phyloP scores from a whole-genome alignment of 2,888 invertebrate species.

The Cerceris rybyensis region DNA sequence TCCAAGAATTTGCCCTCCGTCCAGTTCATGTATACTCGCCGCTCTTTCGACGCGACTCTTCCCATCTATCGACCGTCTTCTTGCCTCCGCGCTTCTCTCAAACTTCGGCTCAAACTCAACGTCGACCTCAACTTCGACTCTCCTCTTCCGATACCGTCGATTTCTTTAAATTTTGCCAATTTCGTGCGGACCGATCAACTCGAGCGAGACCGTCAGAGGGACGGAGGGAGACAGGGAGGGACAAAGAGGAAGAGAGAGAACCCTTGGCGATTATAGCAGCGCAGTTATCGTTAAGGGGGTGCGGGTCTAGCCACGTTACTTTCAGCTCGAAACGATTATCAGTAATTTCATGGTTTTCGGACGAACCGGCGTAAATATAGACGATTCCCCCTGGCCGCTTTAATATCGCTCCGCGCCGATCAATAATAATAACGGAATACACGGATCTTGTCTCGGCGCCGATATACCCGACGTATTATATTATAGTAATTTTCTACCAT shows the following conservation, averaged over 20 bases:
- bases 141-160: slow-evolving; percentile 33
- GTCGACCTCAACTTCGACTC: neutral
- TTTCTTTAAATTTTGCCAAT: neutral
- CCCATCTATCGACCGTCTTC: no score
- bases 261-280: slow-evolving; percentile 57
- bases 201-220: neutral
- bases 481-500: slow-evolving; percentile 78
- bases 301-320: slow-evolving; percentile 62
- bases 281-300: slow-evolving; percentile 65
- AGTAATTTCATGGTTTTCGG: slow-evolving; percentile 79
- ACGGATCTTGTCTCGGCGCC: slow-evolving; percentile 69
- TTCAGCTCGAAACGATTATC: slow-evolving; percentile 74
- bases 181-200: neutral
- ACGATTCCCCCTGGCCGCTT: slow-evolving; percentile 73
- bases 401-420: slow-evolving; percentile 77
- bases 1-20: neutral
- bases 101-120: no score
- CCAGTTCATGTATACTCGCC: no score
- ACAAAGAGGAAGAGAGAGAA: neutral
- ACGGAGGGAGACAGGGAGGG: neutral
- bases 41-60: no score
- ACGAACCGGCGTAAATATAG: slow-evolving; percentile 78
- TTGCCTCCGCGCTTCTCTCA: no score
- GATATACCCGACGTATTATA: slow-evolving; percentile 74
- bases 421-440: slow-evolving; percentile 80